phyloP scores from a whole-genome alignment of 2,113 vertebrate genomes.

The Pristiophorus japonicus region DNA sequence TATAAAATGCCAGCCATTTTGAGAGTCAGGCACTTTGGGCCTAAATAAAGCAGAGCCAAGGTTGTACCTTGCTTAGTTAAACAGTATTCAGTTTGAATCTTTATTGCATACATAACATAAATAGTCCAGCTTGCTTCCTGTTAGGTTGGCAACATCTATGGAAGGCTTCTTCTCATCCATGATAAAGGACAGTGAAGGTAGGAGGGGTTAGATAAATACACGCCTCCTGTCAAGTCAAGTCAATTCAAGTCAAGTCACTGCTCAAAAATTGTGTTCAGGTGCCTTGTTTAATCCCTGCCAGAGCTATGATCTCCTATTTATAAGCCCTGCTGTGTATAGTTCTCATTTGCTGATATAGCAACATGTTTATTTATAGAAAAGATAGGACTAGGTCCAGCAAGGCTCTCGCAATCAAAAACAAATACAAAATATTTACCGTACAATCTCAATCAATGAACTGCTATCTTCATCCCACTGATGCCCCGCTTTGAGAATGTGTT shows the following conservation, averaged over 20 bases:
- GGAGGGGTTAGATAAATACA: not conserved
- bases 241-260: not conserved
- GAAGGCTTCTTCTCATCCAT: not conserved
- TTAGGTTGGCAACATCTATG: not conserved
- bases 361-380: not conserved
- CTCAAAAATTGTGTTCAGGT: not conserved
- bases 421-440: not conserved
- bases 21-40: no score
- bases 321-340: not conserved
- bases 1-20: no score
- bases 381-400: not conserved
- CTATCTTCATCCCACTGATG: not conserved
- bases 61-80: no score
- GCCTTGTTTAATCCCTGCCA: not conserved
- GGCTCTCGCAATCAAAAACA: not conserved
- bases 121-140: not conserved
- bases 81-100: no score
- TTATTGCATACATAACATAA: no score
- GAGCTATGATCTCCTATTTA: not conserved
- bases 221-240: not conserved
- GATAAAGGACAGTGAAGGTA: not conserved
- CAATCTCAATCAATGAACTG: not conserved
- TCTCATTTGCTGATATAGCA: not conserved
- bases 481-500: not conserved
- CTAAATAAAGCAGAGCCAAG: no score